These are phyloP conservation scores for Tinamus guttatus DNA, from an alignment of 2,113 vertebrate genomes.

Conservation along the genomic window DNA sequence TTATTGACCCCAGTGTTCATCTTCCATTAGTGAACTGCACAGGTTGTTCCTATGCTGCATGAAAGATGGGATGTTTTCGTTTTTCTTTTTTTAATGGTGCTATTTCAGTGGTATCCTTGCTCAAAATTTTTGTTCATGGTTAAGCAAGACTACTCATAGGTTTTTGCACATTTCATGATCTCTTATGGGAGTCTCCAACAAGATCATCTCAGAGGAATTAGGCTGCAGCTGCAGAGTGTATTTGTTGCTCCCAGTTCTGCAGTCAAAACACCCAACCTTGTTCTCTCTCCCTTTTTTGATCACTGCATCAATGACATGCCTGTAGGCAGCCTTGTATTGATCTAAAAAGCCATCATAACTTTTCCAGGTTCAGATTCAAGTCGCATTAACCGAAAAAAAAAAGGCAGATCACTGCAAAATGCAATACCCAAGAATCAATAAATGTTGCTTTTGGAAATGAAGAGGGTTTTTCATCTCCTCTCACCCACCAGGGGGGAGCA, in stretches of 20 bases:
- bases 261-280: neutral
- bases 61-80: neutral
- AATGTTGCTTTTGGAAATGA: neutral
- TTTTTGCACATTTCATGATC: neutral
- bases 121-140: neutral
- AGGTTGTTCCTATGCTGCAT: neutral
- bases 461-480: neutral
- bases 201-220: neutral
- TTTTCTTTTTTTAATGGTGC: accelerated
- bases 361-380: slow-evolving; percentile 57
- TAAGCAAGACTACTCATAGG: neutral
- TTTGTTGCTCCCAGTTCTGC: neutral
- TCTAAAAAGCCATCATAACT: slow-evolving; percentile 54
- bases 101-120: neutral
- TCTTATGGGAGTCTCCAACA: neutral
- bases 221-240: neutral
- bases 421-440: slow-evolving; percentile 56
- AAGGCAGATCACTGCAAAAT: slow-evolving; percentile 12
- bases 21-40: neutral
- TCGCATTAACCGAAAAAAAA: slow-evolving; percentile 44
- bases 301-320: neutral
- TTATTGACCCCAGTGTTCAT: neutral
- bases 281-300: neutral
- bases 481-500: neutral
- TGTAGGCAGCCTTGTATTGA: slow-evolving; percentile 35